phyloP scores from a whole-genome alignment of 2,888 invertebrate genomes.

The Parnassius mnemosyne region DNA sequence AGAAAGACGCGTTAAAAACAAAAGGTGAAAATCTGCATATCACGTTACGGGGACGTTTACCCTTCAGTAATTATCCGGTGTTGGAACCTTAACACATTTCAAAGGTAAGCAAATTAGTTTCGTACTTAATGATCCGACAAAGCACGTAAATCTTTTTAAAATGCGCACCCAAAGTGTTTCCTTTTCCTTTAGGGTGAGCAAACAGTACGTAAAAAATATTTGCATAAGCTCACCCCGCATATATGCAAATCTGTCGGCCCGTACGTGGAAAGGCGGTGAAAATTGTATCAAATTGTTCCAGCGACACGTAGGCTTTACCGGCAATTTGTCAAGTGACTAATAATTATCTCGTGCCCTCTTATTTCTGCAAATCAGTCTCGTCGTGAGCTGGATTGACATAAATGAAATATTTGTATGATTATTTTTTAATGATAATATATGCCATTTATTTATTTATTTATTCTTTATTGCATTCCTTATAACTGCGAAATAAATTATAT shows the following conservation, averaged over 20 bases:
- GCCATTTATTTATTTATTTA: no score
- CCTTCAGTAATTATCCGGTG: constrained; percentile 71
- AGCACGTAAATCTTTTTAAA: constrained; percentile 80
- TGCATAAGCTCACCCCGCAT: constrained; percentile 73
- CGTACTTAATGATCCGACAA: constrained; percentile 80
- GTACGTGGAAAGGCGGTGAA: constrained; percentile 69
- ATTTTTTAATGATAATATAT: neutral
- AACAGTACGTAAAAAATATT: constrained; percentile 77
- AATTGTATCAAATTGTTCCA: constrained; percentile 79
- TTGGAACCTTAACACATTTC: constrained; percentile 75
- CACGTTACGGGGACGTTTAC: constrained; percentile 66
- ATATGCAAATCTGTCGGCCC: constrained; percentile 73
- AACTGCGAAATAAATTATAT: no score
- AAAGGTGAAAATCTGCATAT: constrained; percentile 69
- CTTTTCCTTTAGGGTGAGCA: constrained; percentile 66
- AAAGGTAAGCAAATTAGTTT: constrained; percentile 81
- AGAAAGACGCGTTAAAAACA: constrained; percentile 41
- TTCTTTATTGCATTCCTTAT: no score
- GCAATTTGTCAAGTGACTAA: constrained; percentile 77
- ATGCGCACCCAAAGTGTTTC: constrained; percentile 71
- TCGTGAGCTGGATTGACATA: constrained; percentile 32
- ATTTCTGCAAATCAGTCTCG: constrained; percentile 48
- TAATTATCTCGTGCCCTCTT: constrained; percentile 70
- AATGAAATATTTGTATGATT: constrained; percentile 1
- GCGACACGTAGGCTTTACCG: constrained; percentile 69